These are phyloP conservation scores for Tiliacea citrago DNA, from an alignment of 2,888 invertebrate species.

Conservation along the genomic window DNA sequence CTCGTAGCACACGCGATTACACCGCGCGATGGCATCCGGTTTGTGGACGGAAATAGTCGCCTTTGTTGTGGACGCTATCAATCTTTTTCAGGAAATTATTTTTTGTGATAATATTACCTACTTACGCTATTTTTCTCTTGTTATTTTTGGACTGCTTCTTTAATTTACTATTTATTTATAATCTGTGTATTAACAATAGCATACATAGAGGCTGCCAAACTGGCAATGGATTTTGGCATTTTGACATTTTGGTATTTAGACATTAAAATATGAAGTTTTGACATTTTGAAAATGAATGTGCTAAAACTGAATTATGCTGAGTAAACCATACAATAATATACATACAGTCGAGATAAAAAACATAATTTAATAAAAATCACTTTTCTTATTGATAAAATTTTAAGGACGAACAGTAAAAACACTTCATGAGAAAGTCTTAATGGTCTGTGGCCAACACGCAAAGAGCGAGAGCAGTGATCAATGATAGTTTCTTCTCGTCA, in stretches of 20 bases:
- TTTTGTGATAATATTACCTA: background rate
- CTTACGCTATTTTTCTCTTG: background rate
- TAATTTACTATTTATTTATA: no score
- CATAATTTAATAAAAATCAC: no score
- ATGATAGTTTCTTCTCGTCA: background rate
- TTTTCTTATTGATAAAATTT: no score
- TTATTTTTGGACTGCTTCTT: background rate
- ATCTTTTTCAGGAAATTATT: background rate
- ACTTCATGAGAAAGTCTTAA: background rate
- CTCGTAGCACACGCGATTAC: constrained; percentile 75
- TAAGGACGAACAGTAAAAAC: background rate
- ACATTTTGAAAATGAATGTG: no score
- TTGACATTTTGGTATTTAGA: no score
- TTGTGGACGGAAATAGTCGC: constrained; percentile 30
- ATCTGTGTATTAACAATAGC: no score
- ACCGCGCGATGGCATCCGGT: constrained; percentile 65
- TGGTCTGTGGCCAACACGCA: background rate
- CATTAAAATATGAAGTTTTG: no score
- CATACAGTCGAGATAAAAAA: no score
- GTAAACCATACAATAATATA: no score
- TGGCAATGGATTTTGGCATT: no score
- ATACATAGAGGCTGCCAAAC: no score
- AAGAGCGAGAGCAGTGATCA: background rate
- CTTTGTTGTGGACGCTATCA: background rate
- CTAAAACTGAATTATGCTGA: no score